Evolutionary conservation across 2,888 invertebrate species (phyloP).

Genomic region (Pedicia rivosa): DNA sequence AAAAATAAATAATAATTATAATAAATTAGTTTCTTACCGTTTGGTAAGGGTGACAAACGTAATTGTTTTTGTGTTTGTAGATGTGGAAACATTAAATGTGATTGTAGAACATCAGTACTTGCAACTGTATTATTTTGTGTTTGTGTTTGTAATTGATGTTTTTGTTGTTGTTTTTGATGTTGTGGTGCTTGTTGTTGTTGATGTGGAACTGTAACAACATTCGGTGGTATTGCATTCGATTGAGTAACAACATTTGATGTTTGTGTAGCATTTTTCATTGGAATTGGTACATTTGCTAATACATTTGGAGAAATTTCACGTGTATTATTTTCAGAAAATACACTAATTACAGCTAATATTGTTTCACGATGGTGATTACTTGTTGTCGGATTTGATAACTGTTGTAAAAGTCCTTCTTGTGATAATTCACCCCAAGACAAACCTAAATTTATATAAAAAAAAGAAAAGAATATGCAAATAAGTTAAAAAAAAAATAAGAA

Average conservation of each 20-base stretch:
- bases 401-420: slow-evolving; percentile 56
- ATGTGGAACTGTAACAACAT: slow-evolving; percentile 14
- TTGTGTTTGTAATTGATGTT: slow-evolving; percentile 12
- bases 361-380: slow-evolving; percentile 59
- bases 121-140: slow-evolving; percentile 29
- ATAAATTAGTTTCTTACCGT: too few species aligned
- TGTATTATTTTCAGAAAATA: not conserved
- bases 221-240: not conserved
- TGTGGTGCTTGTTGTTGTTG: slow-evolving; percentile 19
- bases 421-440: slow-evolving; percentile 64
- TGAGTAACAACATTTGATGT: not conserved
- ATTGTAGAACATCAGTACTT: not conserved
- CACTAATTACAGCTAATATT: slow-evolving; percentile 42
- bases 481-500: slow-evolving; percentile 1
- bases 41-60: slow-evolving; percentile 44
- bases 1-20: slow-evolving; percentile 1
- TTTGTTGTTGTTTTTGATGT: slow-evolving; percentile 17
- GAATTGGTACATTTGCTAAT: too few species aligned
- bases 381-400: slow-evolving; percentile 55
- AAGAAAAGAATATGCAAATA: slow-evolving; percentile 4
- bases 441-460: slow-evolving; percentile 32
- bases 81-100: slow-evolving; percentile 9
- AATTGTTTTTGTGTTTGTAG: slow-evolving; percentile 33
- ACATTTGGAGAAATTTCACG: too few species aligned
- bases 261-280: too few species aligned